These are phyloP conservation scores for Antechinus stuartii DNA, from an alignment of 2,113 vertebrate genomes.

Conservation along the genomic window DNA sequence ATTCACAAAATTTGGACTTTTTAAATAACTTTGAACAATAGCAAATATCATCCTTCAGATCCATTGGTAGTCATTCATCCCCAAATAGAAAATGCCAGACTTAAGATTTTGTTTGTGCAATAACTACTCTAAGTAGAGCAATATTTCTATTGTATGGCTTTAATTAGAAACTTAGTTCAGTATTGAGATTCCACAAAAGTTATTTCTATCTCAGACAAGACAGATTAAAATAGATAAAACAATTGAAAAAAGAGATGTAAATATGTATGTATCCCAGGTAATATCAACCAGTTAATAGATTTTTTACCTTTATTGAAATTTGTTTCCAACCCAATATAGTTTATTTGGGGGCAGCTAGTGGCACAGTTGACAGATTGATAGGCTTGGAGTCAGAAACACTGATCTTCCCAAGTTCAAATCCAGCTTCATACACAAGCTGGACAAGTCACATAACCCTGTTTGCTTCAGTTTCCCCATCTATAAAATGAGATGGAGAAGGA, in stretches of 20 bases:
- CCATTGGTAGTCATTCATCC: constrained; percentile 29
- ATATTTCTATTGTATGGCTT: background rate
- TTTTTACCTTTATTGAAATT: constrained; percentile 13
- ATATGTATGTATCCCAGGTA: background rate
- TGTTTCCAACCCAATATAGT: constrained; percentile 26
- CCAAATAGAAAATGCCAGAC: constrained; percentile 37
- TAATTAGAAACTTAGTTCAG: constrained; percentile 1
- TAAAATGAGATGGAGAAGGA: too few relatives aligned
- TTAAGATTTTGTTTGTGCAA: constrained; percentile 47
- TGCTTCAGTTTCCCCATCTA: too few relatives aligned
- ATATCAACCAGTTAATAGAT: constrained; percentile 32
- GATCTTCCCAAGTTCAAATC: too few relatives aligned
- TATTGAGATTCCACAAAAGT: constrained; percentile 10
- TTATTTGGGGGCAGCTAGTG: background rate
- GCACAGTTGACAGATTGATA: too few relatives aligned
- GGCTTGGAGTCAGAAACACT: too few relatives aligned
- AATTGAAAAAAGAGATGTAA: constrained; percentile 14
- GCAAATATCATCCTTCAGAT: constrained; percentile 32
- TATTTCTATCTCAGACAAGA: background rate
- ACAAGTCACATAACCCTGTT: too few relatives aligned
- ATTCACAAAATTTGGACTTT: constrained; percentile 40
- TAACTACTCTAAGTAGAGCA: constrained; percentile 19
- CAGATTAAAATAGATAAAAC: too few relatives aligned
- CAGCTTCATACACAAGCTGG: too few relatives aligned
- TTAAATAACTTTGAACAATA: constrained; percentile 14